These are phyloP conservation scores for Ailuropoda melanoleuca DNA, from an alignment of 2,113 vertebrate species.

Conservation along the genomic window DNA sequence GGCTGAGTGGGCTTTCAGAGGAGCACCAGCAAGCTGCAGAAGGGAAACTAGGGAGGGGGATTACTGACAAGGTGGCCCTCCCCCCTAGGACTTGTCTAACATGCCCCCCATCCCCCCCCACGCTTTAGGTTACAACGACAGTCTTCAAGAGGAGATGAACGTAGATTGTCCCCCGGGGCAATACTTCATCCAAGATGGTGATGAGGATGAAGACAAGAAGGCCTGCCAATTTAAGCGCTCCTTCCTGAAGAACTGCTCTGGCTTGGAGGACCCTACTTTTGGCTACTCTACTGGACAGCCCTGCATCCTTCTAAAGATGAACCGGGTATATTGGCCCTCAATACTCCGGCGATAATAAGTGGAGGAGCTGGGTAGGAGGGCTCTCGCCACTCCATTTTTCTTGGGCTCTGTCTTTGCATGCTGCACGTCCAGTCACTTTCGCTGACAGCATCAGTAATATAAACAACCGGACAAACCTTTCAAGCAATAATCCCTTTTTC, in stretches of 20 bases:
- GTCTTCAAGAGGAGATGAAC: slow-evolving; percentile 93
- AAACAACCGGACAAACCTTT: not conserved
- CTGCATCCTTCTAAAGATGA: slow-evolving; percentile 97
- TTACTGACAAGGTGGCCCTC: not conserved
- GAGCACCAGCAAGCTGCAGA: not conserved
- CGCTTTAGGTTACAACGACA: slow-evolving; percentile 92
- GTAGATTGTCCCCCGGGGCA: slow-evolving; percentile 88
- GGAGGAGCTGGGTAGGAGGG: slow-evolving; percentile 9
- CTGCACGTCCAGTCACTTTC: slow-evolving; percentile 28
- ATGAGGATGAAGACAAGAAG: slow-evolving; percentile 90
- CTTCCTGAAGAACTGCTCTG: slow-evolving; percentile 93
- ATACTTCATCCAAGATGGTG: slow-evolving; percentile 93
- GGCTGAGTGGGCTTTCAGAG: not conserved
- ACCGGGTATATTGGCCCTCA: slow-evolving; percentile 87
- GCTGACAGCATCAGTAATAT: slow-evolving; percentile 16
- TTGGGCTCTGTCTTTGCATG: slow-evolving; percentile 34
- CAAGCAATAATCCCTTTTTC: not conserved
- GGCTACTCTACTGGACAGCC: slow-evolving; percentile 94
- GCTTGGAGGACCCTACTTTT: slow-evolving; percentile 90
- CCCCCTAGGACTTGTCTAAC: slow-evolving; percentile 32
- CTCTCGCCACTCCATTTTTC: not conserved
- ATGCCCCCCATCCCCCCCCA: not conserved
- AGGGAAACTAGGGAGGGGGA: not conserved
- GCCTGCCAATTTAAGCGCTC: slow-evolving; percentile 97
- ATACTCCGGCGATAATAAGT: not conserved